phyloP scores from a whole-genome alignment of 2,797 vertebrate species.

The Lutjanus campechanus region DNA sequence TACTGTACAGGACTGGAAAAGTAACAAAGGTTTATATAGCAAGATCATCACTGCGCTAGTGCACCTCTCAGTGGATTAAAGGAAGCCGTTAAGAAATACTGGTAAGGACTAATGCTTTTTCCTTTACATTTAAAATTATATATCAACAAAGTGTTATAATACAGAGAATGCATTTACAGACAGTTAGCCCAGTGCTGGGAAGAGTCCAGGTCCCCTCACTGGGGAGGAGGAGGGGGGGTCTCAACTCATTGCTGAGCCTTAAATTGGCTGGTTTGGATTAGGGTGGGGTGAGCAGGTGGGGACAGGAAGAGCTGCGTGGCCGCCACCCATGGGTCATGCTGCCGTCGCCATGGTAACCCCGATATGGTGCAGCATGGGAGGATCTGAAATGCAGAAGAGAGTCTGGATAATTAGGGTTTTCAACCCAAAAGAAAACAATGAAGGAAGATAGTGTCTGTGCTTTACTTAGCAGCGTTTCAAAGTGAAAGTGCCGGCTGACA shows the following conservation, averaged over 20 bases:
- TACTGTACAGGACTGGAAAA: conserved; percentile 49
- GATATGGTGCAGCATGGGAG: conserved; percentile 57
- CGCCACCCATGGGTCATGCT: conserved; percentile 55
- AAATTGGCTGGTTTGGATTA: conserved; percentile 61
- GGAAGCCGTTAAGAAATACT: conserved; percentile 60
- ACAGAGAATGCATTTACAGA: conserved; percentile 75
- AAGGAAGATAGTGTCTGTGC: background rate
- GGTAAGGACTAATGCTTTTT: conserved; percentile 57
- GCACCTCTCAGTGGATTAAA: conserved; percentile 41
- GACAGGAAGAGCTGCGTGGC: conserved; percentile 62
- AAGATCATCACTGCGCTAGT: conserved; percentile 35
- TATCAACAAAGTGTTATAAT: conserved; percentile 78
- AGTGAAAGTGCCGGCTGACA: background rate
- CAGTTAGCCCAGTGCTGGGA: conserved; percentile 54
- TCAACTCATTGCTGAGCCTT: conserved; percentile 47
- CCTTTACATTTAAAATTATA: conserved; percentile 77
- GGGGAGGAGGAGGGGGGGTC: conserved; percentile 27
- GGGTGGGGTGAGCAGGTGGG: conserved; percentile 35
- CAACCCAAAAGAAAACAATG: conserved; percentile 11
- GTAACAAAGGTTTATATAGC: conserved; percentile 45
- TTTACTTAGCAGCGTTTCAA: conserved; percentile 2
- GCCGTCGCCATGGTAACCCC: conserved; percentile 68
- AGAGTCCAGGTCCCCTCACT: conserved; percentile 54
- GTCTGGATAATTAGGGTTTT: conserved; percentile 17
- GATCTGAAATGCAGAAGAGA: conserved; percentile 75